phyloP scores from a whole-genome alignment of 2,888 invertebrate species.

The Pogonocherus hispidulus region DNA sequence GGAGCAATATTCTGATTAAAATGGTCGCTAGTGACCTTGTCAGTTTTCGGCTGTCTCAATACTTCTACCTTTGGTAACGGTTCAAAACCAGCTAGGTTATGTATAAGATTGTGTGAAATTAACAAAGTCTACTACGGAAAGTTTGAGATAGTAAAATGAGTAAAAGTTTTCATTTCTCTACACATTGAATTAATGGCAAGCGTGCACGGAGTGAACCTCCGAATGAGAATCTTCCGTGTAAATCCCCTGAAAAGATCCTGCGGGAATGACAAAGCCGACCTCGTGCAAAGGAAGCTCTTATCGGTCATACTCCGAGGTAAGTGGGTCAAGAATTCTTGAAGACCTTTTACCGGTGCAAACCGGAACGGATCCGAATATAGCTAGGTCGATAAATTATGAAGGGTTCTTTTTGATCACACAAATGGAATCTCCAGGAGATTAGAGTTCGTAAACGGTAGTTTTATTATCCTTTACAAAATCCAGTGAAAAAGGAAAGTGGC shows the following conservation, averaged over 20 bases:
- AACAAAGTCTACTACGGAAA: too few species aligned
- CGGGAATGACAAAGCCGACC: background rate
- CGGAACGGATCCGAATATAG: background rate
- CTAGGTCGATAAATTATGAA: background rate
- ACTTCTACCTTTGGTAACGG: too few species aligned
- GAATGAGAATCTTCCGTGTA: background rate
- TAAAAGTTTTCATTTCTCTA: background rate
- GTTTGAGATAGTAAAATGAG: background rate
- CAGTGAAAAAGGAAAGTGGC: too few species aligned
- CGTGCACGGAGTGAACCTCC: background rate
- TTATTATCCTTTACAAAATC: too few species aligned
- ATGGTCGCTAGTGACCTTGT: too few species aligned
- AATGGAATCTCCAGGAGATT: too few species aligned
- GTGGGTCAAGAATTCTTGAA: background rate
- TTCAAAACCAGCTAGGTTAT: too few species aligned
- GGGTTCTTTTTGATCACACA: too few species aligned
- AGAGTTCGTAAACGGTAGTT: too few species aligned
- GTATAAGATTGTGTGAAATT: too few species aligned
- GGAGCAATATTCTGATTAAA: too few species aligned
- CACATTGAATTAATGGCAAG: background rate
- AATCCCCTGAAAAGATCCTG: background rate
- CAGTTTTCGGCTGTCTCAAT: too few species aligned
- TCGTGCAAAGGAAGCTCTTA: background rate
- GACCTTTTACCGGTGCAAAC: background rate
- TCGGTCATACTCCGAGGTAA: background rate